Conservation (phyloP, 2,888 invertebrate genomes). For the Phaonia tiefii region DNA sequence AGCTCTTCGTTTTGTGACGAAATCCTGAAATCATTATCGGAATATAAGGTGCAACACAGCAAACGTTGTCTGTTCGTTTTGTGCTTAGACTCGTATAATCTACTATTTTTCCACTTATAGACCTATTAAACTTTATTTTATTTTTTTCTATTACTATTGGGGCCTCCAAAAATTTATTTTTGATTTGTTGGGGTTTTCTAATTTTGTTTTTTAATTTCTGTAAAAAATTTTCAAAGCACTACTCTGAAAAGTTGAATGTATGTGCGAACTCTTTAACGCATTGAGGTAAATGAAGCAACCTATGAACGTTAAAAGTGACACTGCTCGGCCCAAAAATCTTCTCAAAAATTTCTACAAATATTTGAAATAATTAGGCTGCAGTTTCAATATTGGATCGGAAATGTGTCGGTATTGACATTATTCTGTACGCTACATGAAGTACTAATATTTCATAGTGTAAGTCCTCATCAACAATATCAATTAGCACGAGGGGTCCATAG, state of each 20-base stretch:
- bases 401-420: slow-evolving; percentile 1
- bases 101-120: not conserved
- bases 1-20: no score
- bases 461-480: slow-evolving; percentile 11
- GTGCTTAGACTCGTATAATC: not conserved
- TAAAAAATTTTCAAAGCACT: slow-evolving; percentile 31
- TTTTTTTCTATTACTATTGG: not conserved
- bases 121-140: not conserved
- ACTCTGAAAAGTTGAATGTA: slow-evolving; percentile 6
- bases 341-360: slow-evolving; percentile 10
- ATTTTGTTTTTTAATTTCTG: slow-evolving; percentile 56
- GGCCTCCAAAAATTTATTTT: not conserved
- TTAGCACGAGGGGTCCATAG: slow-evolving; percentile 18
- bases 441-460: slow-evolving; percentile 10
- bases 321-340: not conserved
- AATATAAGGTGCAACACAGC: slow-evolving; percentile 34
- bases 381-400: slow-evolving; percentile 7
- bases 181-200: not conserved
- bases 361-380: not conserved
- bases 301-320: slow-evolving; percentile 12
- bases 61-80: not conserved
- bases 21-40: not conserved
- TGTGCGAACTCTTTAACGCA: not conserved
- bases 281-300: slow-evolving; percentile 18
- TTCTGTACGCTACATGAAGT: slow-evolving; percentile 17